Evolutionary conservation across 2,797 vertebrate genomes (phyloP).

Genomic region (Melanotaenia maccullochi): DNA sequence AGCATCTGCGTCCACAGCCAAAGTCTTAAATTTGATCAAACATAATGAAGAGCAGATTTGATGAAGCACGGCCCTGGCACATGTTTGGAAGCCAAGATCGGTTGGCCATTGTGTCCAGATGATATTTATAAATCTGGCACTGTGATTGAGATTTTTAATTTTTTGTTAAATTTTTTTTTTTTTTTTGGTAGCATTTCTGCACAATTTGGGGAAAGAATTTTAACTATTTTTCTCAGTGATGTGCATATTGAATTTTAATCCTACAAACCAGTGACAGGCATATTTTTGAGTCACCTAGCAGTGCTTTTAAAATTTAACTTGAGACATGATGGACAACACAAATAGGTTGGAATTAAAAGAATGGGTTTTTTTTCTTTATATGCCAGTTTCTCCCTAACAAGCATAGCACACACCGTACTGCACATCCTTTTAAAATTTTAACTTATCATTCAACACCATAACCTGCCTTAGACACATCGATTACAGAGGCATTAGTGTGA

Average conservation of each 20-base stretch:
- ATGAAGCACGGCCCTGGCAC: slow-evolving; percentile 47
- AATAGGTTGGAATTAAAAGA: slow-evolving; percentile 7
- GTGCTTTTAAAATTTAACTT: slow-evolving; percentile 14
- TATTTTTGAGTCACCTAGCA: slow-evolving; percentile 11
- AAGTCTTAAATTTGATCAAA: slow-evolving; percentile 66
- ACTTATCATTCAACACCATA: slow-evolving; percentile 50
- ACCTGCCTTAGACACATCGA: slow-evolving; percentile 42
- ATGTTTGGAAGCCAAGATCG: slow-evolving; percentile 53
- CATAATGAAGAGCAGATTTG: slow-evolving; percentile 72
- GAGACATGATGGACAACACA: slow-evolving; percentile 14
- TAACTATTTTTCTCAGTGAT: background rate
- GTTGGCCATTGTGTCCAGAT: slow-evolving; percentile 51
- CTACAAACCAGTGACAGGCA: background rate
- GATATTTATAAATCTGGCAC: slow-evolving; percentile 61
- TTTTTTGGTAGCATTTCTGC: slow-evolving; percentile 29
- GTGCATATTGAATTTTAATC: background rate
- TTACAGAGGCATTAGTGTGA: slow-evolving; percentile 53
- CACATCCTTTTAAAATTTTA: slow-evolving; percentile 38
- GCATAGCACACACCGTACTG: slow-evolving; percentile 41
- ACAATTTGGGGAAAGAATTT: slow-evolving; percentile 9
- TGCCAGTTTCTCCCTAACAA: slow-evolving; percentile 44
- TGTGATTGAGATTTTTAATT: slow-evolving; percentile 16
- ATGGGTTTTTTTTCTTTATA: slow-evolving; percentile 15
- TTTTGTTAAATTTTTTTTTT: background rate
- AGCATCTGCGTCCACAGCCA: slow-evolving; percentile 60